These are phyloP conservation scores for Anaspis maculata DNA, from an alignment of 2,888 invertebrate species.

Conservation along the genomic window DNA sequence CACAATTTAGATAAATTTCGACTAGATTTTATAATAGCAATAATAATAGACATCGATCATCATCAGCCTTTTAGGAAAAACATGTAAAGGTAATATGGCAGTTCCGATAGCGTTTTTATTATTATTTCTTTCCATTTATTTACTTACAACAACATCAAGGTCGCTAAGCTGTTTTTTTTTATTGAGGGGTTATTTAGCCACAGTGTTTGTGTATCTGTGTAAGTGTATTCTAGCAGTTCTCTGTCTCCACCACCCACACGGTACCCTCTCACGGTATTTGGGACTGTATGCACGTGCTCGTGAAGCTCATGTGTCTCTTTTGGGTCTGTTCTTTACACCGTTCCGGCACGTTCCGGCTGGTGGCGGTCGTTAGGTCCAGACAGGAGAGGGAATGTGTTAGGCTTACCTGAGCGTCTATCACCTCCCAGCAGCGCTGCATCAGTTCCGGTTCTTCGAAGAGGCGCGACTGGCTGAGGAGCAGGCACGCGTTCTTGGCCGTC, in stretches of 20 bases:
- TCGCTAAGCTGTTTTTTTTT: too few relatives aligned
- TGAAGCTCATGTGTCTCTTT: constrained; percentile 34
- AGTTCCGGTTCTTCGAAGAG: constrained; percentile 95
- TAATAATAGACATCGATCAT: too few relatives aligned
- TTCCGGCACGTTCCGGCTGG: constrained; percentile 13
- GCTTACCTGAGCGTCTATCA: constrained; percentile 92
- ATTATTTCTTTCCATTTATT: too few relatives aligned
- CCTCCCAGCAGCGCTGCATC: constrained; percentile 96
- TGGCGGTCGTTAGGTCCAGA: constrained; percentile 29
- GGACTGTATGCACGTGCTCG: constrained; percentile 21
- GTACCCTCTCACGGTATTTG: constrained; percentile 21
- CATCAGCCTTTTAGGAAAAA: too few relatives aligned
- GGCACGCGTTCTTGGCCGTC: constrained; percentile 92
- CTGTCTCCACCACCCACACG: too few relatives aligned
- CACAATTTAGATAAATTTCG: too few relatives aligned
- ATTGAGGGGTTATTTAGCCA: too few relatives aligned
- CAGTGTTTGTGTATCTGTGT: too few relatives aligned
- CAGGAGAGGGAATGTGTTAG: constrained; percentile 37
- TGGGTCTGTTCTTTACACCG: constrained; percentile 19
- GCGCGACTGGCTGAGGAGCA: constrained; percentile 88
- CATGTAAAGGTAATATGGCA: constrained; percentile 15
- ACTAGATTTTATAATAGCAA: too few relatives aligned
- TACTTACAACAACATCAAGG: too few relatives aligned
- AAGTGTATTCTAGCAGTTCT: too few relatives aligned
- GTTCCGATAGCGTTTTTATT: too few relatives aligned